Evolutionary conservation across 1,140 invertebrate genomes (phyloP).

Genomic region (Muscidifurax raptorellus): DNA sequence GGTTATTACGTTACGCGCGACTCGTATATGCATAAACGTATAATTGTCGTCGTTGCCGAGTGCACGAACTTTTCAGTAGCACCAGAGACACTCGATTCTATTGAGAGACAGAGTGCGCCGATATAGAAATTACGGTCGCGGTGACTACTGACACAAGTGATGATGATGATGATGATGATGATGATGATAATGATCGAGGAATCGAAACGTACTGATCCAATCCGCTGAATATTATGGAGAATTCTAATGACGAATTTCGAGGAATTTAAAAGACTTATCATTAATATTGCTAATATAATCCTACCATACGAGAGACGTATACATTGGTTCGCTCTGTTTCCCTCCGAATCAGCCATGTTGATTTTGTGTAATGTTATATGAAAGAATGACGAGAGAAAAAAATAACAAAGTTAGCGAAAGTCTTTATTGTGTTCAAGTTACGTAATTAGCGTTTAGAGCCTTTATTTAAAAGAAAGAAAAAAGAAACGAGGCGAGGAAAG

Average conservation of each 20-base stretch:
- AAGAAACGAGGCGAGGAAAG: background rate
- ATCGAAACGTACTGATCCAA: constrained; percentile 46
- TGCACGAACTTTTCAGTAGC: background rate
- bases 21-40: background rate
- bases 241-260: constrained; percentile 24
- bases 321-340: constrained; percentile 53
- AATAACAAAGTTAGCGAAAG: constrained; percentile 20
- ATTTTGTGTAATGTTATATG: constrained; percentile 51
- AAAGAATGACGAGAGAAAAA: constrained; percentile 11
- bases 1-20: constrained; percentile 13
- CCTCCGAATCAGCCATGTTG: constrained; percentile 52
- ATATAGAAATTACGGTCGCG: background rate
- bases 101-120: background rate
- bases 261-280: constrained; percentile 43
- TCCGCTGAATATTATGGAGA: constrained; percentile 31
- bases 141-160: constrained; percentile 12
- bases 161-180: too few relatives aligned
- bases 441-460: constrained; percentile 53
- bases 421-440: constrained; percentile 56
- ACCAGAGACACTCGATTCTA: background rate
- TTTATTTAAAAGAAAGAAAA: constrained; percentile 45
- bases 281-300: constrained; percentile 40
- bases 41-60: background rate
- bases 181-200: too few relatives aligned
- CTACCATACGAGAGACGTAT: constrained; percentile 34